Conservation (phyloP, 2,113 vertebrate genomes). For the Otolemur garnettii region DNA sequence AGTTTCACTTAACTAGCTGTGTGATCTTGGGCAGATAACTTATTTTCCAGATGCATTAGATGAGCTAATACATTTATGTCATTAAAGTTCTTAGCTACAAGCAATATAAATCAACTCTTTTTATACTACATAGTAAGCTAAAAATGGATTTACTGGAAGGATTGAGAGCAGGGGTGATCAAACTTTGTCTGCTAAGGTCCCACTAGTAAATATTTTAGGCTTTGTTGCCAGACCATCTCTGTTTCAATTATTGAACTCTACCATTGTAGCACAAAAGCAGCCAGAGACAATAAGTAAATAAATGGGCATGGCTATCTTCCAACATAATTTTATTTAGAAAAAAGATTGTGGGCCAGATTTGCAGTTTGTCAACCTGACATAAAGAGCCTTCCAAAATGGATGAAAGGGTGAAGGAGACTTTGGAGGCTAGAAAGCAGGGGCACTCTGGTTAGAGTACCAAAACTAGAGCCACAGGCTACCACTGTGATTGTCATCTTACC, state of each 20-base stretch:
- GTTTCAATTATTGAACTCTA: conserved; percentile 5
- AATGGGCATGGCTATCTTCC: not conserved
- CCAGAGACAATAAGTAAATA: not conserved
- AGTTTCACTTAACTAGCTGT: not conserved
- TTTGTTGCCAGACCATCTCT: not conserved
- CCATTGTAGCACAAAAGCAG: not conserved
- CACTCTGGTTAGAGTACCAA: not conserved
- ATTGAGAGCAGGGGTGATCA: not conserved
- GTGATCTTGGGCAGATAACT: not conserved
- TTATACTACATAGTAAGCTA: not conserved
- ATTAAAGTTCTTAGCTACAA: conserved; percentile 31
- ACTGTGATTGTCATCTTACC: not conserved
- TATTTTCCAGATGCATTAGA: conserved; percentile 22
- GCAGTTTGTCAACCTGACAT: not conserved
- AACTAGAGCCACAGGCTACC: not conserved
- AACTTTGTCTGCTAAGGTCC: not conserved
- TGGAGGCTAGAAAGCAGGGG: not conserved
- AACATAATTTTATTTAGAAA: conserved; percentile 24
- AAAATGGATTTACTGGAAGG: not conserved
- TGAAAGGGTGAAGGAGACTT: not conserved
- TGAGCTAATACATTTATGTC: conserved; percentile 12
- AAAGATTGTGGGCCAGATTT: not conserved
- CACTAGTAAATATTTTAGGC: conserved; percentile 2
- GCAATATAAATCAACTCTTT: conserved; percentile 1
- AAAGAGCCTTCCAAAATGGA: not conserved